phyloP scores from a whole-genome alignment of 2,113 vertebrate species.

The Smithornis capensis region DNA sequence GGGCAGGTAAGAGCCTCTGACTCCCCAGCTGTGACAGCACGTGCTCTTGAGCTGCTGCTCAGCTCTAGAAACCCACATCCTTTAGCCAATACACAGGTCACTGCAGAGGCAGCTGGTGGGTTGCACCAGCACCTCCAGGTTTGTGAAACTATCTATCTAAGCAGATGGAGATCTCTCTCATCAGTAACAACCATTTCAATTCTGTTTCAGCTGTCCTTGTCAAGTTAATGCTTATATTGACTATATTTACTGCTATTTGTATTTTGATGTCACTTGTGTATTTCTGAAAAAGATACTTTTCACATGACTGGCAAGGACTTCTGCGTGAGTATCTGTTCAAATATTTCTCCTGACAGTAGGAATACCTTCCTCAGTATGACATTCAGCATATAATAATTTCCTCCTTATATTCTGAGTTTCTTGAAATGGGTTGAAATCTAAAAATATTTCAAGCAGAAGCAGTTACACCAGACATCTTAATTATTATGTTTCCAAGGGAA shows the following conservation, averaged over 20 bases:
- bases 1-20: background rate
- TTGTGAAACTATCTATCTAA: background rate
- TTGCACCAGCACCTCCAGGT: background rate
- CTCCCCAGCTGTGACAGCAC: background rate
- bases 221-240: background rate
- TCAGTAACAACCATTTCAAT: background rate
- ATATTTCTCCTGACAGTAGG: constrained; percentile 22
- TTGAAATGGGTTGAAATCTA: constrained; percentile 71
- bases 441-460: constrained; percentile 78
- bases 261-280: background rate
- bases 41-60: background rate
- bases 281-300: background rate
- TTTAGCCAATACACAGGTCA: background rate
- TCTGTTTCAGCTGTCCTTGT: background rate
- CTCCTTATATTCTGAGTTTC: constrained; percentile 58
- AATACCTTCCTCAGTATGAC: constrained; percentile 29
- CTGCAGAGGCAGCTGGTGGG: background rate
- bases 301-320: background rate
- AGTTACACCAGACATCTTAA: constrained; percentile 78
- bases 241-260: background rate
- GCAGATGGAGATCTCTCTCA: background rate
- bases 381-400: constrained; percentile 58
- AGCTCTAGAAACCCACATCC: background rate
- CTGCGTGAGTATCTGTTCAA: background rate
- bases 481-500: constrained; percentile 77